Evolutionary conservation across 1,140 invertebrate genomes (phyloP).

Genomic region (Drosophila arizonae): DNA sequence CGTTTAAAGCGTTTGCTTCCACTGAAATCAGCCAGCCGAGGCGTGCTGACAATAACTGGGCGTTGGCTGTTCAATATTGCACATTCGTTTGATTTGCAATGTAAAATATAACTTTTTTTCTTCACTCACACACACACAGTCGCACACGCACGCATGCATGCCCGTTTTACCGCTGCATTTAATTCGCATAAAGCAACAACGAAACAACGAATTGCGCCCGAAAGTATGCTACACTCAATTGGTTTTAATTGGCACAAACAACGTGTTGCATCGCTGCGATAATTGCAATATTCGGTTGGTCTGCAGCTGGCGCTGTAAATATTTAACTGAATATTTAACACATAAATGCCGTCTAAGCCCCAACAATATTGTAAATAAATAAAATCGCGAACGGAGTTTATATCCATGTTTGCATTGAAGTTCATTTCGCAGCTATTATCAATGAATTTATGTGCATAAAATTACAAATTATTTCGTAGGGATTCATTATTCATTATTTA

Average conservation of each 20-base stretch:
- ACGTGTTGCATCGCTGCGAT: slow-evolving; percentile 28
- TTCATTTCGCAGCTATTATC: slow-evolving; percentile 37
- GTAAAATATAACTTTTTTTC: slow-evolving; percentile 30
- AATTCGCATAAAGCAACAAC: slow-evolving; percentile 4
- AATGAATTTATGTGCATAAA: slow-evolving; percentile 1
- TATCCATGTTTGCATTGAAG: not conserved
- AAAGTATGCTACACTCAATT: slow-evolving; percentile 72
- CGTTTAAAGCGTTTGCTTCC: not conserved
- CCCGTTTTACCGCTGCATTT: not conserved
- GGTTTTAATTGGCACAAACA: slow-evolving; percentile 63
- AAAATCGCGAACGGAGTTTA: slow-evolving; percentile 7
- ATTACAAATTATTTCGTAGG: slow-evolving; percentile 23
- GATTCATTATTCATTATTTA: slow-evolving; percentile 32
- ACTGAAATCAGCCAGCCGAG: no score
- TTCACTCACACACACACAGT: slow-evolving; percentile 24
- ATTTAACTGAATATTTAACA: slow-evolving; percentile 15
- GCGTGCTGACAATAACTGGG: slow-evolving; percentile 9
- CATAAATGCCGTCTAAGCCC: not conserved
- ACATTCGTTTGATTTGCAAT: slow-evolving; percentile 49
- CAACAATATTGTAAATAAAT: slow-evolving; percentile 40
- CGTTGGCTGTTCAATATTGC: slow-evolving; percentile 49
- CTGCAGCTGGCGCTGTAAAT: slow-evolving; percentile 20
- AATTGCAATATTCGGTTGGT: slow-evolving; percentile 29
- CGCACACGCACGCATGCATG: not conserved
- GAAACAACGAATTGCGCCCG: slow-evolving; percentile 34